Base-by-base conservation (phyloP, 2,888 invertebrate species). In the Tolmerus cingulatus region DNA sequence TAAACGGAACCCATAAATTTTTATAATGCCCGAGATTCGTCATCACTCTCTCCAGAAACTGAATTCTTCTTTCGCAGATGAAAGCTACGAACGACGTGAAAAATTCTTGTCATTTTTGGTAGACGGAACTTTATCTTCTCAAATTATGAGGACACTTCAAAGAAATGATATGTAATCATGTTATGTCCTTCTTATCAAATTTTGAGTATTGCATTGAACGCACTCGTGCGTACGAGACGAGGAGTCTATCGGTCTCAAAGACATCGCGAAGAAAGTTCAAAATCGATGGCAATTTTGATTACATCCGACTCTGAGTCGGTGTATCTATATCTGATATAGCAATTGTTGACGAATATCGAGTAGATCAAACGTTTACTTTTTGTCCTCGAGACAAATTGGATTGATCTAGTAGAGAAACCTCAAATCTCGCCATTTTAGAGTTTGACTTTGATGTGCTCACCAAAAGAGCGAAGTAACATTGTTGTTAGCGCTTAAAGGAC, bases 1-100 rank as follows among this genome's bases (percentile, higher is more conserved):
- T 87, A 79, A 87, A 87, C 79, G 86, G 79, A 19, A 87, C 27
- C 79, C 78, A 87, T 87, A 78, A 87, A 79, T 87, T 87, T 87
- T 27, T 78, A 66, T 87, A 87, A 87, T 87, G 78, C 40, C 34
- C 46, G 40, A 66, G 57, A 87, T 87, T 79, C 74, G 79, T 87
- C 78, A 87, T 40, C 57, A 30, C 78, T 30, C 27, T 40, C 19
- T 23, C n/a, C 19, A 12, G 16, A 66, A 66, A 66, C 66, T 23
- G 66, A 27, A 12, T 19, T 23, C 12, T 27, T 66, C 66, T 23
- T 23, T 9, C 8, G 9, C 43, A 43, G 78, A 43, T 78, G 78
- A 78, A 78, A 78, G 78, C 78, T 43, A 78, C 43, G 78, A 78
- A 78, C 37, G 78, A 78, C 43, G n/a, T 78, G 78, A 78, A 78